phyloP scores from a whole-genome alignment of 1,140 invertebrate species.

The Hyposmocoma kahamanoa region DNA sequence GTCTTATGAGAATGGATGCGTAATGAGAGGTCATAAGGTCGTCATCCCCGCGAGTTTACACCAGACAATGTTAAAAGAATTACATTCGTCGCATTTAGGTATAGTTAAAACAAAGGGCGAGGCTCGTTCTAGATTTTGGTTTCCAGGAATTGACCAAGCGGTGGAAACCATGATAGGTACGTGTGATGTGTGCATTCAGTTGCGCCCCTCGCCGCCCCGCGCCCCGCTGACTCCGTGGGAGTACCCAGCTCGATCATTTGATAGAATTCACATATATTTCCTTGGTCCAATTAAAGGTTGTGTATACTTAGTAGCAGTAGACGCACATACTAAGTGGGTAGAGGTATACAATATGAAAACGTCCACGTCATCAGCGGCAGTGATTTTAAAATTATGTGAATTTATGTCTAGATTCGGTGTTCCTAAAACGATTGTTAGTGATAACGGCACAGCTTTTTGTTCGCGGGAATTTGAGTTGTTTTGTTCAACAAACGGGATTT shows the following conservation, averaged over 20 bases:
- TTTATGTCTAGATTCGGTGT: slow-evolving; percentile 7
- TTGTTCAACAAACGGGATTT: slow-evolving; percentile 6
- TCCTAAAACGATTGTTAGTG: slow-evolving; percentile 1
- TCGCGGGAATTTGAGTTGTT: slow-evolving; percentile 5
- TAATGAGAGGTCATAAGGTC: slow-evolving; percentile 4
- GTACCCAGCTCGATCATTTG: neutral
- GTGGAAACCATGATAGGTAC: slow-evolving; percentile 2
- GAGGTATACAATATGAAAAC: slow-evolving; percentile 13
- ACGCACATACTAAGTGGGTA: slow-evolving; percentile 24
- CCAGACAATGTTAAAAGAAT: slow-evolving; percentile 1
- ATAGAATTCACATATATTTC: slow-evolving; percentile 7
- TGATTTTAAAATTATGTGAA: slow-evolving; percentile 13
- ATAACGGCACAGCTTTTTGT: slow-evolving; percentile 8
- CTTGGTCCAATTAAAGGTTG: neutral
- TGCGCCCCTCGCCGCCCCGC: slow-evolving; percentile 6
- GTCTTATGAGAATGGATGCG: slow-evolving; percentile 4
- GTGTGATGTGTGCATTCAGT: slow-evolving; percentile 3
- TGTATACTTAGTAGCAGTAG: slow-evolving; percentile 6
- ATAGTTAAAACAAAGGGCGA: neutral
- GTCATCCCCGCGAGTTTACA: neutral
- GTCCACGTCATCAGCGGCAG: neutral
- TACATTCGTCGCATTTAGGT: slow-evolving; percentile 5
- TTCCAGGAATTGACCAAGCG: neutral
- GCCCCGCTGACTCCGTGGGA: slow-evolving; percentile 3
- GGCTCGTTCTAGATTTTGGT: slow-evolving; percentile 5